Percentiles rank a stretch among this genome's conserved stretches.
Conservation (phyloP, 2,888 invertebrate genomes). For the Acrocyrtus sp. region DNA sequence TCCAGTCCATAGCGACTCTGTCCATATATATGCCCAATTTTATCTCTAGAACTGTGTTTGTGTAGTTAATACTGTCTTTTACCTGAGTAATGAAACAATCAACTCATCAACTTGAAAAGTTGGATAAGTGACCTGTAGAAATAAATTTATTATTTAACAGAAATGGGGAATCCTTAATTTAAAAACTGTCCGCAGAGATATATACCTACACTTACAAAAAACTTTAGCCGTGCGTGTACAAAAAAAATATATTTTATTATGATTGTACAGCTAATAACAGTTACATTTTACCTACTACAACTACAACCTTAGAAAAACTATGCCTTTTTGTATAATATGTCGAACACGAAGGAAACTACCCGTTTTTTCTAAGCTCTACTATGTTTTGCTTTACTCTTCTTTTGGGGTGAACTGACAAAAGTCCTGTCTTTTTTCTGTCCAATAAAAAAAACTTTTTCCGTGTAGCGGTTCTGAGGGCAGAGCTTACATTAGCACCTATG, state of each 20-base stretch:
- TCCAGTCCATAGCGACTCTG: conserved; percentile 24
- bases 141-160: not conserved
- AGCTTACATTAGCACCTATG: conserved; percentile 64
- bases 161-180: conserved; percentile 55
- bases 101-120: not conserved
- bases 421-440: no score
- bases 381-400: conserved; percentile 43
- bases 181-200: conserved; percentile 7
- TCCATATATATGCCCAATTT: conserved; percentile 10
- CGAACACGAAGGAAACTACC: not conserved
- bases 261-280: not conserved
- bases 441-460: no score
- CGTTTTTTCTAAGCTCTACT: conserved; percentile 27
- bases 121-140: not conserved
- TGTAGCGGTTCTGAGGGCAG: conserved; percentile 62
- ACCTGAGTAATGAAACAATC: no score
- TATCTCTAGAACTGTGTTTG: not conserved
- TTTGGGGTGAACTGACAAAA: no score
- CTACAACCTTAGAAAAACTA: not conserved
- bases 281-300: not conserved
- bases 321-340: not conserved
- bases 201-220: not conserved
- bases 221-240: not conserved
- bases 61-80: not conserved
- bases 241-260: not conserved